phyloP scores from a whole-genome alignment of 1,140 invertebrate genomes.

The Monochamus saltuarius region DNA sequence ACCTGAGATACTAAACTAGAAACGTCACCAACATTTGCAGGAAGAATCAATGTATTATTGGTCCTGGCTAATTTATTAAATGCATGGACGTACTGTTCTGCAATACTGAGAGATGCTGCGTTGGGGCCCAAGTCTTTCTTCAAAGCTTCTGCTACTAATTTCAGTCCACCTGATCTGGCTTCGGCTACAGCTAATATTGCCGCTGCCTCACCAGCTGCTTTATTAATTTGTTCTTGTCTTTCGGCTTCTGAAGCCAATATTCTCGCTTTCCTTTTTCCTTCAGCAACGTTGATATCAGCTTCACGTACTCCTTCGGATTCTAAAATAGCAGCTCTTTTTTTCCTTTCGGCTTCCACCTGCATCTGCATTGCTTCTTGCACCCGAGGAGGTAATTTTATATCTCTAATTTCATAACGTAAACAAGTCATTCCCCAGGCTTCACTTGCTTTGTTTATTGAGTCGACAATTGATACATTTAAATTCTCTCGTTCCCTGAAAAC shows the following conservation, averaged over 20 bases:
- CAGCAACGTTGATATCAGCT: slow-evolving; percentile 96
- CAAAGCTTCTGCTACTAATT: slow-evolving; percentile 68
- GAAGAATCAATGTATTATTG: slow-evolving; percentile 93
- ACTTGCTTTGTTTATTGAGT: slow-evolving; percentile 96
- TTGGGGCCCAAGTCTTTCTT: slow-evolving; percentile 69
- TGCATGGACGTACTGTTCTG: slow-evolving; percentile 95
- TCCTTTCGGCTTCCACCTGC: slow-evolving; percentile 87
- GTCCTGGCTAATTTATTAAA: slow-evolving; percentile 91
- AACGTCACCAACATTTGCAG: slow-evolving; percentile 86
- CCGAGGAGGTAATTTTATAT: slow-evolving; percentile 87
- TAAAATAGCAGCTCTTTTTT: slow-evolving; percentile 93
- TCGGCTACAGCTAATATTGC: slow-evolving; percentile 84
- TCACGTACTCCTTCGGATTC: slow-evolving; percentile 95
- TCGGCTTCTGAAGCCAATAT: slow-evolving; percentile 93
- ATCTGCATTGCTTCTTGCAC: slow-evolving; percentile 99
- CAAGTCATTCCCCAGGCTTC: slow-evolving; percentile 98
- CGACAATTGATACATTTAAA: slow-evolving; percentile 94
- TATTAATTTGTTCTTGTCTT: slow-evolving; percentile 84
- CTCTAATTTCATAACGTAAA: slow-evolving; percentile 96
- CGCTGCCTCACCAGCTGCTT: slow-evolving; percentile 82
- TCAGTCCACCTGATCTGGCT: slow-evolving; percentile 77
- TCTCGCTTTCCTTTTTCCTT: slow-evolving; percentile 87
- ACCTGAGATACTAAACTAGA: slow-evolving; percentile 83
- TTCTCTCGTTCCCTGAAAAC: slow-evolving; percentile 96
- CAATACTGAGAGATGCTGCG: slow-evolving; percentile 89